These are phyloP conservation scores for Timema podura DNA, from an alignment of 2,888 invertebrate genomes.

Conservation along the genomic window DNA sequence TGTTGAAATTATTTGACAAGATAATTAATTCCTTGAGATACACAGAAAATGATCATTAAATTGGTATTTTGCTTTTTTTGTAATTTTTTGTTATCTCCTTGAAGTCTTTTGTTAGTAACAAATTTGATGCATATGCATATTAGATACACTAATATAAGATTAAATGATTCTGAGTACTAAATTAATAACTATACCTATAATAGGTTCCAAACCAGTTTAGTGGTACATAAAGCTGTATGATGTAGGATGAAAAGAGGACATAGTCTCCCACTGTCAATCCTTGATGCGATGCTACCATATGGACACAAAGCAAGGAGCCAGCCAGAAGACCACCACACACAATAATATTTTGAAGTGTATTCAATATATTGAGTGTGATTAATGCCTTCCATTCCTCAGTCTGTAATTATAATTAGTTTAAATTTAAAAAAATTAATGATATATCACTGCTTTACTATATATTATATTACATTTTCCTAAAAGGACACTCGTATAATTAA, in stretches of 20 bases:
- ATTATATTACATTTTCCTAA: no score
- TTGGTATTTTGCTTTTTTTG: no score
- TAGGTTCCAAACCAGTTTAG: slow-evolving; percentile 98
- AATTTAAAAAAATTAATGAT: no score
- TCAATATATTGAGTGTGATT: slow-evolving; percentile 83
- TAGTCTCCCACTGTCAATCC: slow-evolving; percentile 90
- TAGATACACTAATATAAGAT: not conserved
- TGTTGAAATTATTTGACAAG: no score
- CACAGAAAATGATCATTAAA: no score
- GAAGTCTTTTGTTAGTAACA: no score
- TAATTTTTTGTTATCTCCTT: no score
- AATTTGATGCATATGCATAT: no score
- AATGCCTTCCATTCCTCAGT: slow-evolving; percentile 85
- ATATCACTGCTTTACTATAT: no score
- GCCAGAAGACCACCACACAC: slow-evolving; percentile 80
- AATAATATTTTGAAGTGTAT: slow-evolving; percentile 86
- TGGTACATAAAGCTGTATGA: slow-evolving; percentile 91
- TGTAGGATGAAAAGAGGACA: slow-evolving; percentile 91
- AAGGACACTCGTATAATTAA: no score
- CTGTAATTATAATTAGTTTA: slow-evolving; percentile 49
- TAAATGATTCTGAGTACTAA: not conserved
- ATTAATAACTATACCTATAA: slow-evolving; percentile 64
- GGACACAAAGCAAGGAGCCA: slow-evolving; percentile 85
- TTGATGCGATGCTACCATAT: slow-evolving; percentile 68
- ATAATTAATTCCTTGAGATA: no score